Percentiles rank a stretch among this genome's conserved stretches.
These are phyloP conservation scores for Aspidiotus destructor DNA, from an alignment of 2,888 invertebrate species.

Conservation along the genomic window DNA sequence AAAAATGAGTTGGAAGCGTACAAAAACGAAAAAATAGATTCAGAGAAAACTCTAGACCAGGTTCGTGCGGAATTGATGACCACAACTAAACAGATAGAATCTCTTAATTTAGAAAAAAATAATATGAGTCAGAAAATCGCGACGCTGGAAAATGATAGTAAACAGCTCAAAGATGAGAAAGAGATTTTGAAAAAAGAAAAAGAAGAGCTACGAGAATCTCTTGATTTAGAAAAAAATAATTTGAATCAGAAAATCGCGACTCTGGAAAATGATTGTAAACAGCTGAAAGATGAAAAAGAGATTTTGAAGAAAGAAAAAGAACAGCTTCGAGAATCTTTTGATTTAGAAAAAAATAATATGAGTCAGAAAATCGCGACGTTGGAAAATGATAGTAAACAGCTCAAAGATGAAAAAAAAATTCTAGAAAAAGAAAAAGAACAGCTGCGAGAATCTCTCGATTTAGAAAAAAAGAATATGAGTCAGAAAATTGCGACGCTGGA, in stretches of 20 bases:
- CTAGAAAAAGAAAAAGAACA: too few species aligned
- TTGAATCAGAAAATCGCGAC: constrained; percentile 11
- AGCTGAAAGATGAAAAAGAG: constrained; percentile 34
- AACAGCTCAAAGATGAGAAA: neutral
- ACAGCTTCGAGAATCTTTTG: constrained; percentile 18
- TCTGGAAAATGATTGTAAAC: constrained; percentile 28
- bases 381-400: neutral
- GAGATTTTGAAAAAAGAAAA: too few species aligned
- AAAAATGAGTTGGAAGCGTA: neutral
- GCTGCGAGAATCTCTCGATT: too few species aligned
- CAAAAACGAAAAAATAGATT: neutral
- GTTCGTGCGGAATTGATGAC: too few species aligned
- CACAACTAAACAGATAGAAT: too few species aligned
- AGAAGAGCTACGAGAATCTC: too few species aligned
- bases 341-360: too few species aligned
- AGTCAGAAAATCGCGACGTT: neutral
- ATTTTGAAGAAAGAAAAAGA: constrained; percentile 33
- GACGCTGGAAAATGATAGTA: neutral
- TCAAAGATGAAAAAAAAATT: neutral
- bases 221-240: too few species aligned
- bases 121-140: too few species aligned
- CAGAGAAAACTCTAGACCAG: too few species aligned
- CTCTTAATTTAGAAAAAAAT: too few species aligned
- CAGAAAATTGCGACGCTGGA: constrained; percentile 15
- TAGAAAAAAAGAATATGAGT: neutral